Conservation (phyloP, 2,888 invertebrate species). For the Panopea generosa region DNA sequence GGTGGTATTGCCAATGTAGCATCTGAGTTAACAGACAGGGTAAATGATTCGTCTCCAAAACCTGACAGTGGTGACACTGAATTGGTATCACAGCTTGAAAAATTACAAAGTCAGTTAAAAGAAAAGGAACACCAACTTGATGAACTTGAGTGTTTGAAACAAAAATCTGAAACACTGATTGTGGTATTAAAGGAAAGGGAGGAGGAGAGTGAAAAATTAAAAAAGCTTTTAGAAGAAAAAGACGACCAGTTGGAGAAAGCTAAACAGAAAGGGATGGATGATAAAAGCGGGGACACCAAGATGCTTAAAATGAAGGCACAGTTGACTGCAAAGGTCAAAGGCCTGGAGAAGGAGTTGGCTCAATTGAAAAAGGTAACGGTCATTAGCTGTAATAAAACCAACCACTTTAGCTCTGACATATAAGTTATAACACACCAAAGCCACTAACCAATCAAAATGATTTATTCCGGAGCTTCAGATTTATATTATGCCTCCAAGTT, state of each 20-base stretch:
- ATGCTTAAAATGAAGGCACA: slow-evolving; percentile 83
- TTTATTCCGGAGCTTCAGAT: too few relatives aligned
- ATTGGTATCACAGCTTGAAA: slow-evolving; percentile 22
- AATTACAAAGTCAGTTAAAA: slow-evolving; percentile 74
- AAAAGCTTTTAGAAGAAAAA: slow-evolving; percentile 88
- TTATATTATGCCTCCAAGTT: too few relatives aligned
- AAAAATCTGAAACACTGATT: slow-evolving; percentile 50
- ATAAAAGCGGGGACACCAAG: slow-evolving; percentile 69
- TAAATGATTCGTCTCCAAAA: slow-evolving; percentile 71
- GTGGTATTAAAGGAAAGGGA: slow-evolving; percentile 46
- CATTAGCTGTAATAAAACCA: too few relatives aligned
- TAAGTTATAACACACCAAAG: too few relatives aligned
- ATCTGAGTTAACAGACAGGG: slow-evolving; percentile 5
- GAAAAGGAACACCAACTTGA: slow-evolving; percentile 87
- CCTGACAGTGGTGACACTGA: slow-evolving; percentile 13
- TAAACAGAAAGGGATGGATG: too few relatives aligned
- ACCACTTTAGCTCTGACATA: too few relatives aligned
- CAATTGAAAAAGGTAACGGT: slow-evolving; percentile 86
- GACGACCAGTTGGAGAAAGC: slow-evolving; percentile 84
- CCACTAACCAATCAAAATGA: too few relatives aligned
- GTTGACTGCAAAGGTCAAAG: slow-evolving; percentile 81
- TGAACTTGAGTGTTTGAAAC: slow-evolving; percentile 50
- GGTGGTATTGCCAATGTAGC: slow-evolving; percentile 12
- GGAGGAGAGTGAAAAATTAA: slow-evolving; percentile 88
- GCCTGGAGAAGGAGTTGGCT: slow-evolving; percentile 85